These are phyloP conservation scores for Bolborhynchus lineola DNA, from an alignment of 2,113 vertebrate genomes.

Conservation along the genomic window DNA sequence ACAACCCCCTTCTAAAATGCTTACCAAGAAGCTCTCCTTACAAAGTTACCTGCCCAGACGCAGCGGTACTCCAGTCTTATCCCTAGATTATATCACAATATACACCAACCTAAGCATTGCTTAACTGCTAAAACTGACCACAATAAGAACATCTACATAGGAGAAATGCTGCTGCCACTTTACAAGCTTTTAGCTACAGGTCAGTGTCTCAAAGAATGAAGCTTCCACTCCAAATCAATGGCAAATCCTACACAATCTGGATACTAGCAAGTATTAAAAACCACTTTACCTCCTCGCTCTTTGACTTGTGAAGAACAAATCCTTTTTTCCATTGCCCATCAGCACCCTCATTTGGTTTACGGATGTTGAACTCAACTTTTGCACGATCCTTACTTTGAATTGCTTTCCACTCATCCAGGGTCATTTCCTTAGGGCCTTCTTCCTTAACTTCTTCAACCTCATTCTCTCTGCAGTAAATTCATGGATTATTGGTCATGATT, in stretches of 20 bases:
- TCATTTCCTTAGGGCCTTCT: slow-evolving; percentile 98
- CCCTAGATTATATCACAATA: neutral
- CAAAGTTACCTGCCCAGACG: neutral
- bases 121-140: neutral
- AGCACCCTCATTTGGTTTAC: slow-evolving; percentile 94
- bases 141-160: accelerated
- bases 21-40: neutral
- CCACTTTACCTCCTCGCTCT: slow-evolving; percentile 89
- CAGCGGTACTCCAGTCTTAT: neutral
- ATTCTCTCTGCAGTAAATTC: slow-evolving; percentile 80
- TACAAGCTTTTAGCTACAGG: neutral
- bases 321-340: slow-evolving; percentile 97
- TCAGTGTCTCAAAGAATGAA: accelerated
- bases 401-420: slow-evolving; percentile 98
- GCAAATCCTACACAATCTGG: neutral
- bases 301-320: slow-evolving; percentile 97
- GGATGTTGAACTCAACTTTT: slow-evolving; percentile 98
- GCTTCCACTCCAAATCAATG: accelerated
- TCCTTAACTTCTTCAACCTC: slow-evolving; percentile 96
- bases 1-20: neutral
- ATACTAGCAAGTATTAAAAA: neutral
- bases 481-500: neutral
- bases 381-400: slow-evolving; percentile 96
- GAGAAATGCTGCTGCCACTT: accelerated
- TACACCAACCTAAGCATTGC: neutral